These are phyloP conservation scores for Blera fallax DNA, from an alignment of 2,888 invertebrate species.

Conservation along the genomic window DNA sequence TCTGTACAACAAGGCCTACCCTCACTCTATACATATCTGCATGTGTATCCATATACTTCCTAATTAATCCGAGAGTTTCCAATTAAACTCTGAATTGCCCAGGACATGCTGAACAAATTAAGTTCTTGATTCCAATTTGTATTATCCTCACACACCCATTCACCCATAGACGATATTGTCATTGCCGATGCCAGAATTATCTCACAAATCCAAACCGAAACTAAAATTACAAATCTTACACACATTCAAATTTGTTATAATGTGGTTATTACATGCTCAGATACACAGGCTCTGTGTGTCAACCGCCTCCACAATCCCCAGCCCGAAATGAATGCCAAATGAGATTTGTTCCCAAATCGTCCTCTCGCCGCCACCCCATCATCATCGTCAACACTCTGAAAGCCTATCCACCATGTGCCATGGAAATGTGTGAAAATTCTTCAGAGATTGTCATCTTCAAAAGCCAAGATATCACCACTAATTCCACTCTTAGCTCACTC, in stretches of 20 bases:
- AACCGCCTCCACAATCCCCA: not conserved
- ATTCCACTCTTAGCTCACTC: slow-evolving; percentile 37
- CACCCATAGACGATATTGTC: not conserved
- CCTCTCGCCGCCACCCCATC: not conserved
- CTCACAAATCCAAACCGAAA: slow-evolving; percentile 44
- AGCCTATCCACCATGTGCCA: slow-evolving; percentile 42
- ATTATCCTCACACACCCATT: not conserved
- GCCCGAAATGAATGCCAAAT: slow-evolving; percentile 30
- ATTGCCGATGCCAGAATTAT: slow-evolving; percentile 39
- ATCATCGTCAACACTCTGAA: slow-evolving; percentile 34
- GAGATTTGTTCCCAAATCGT: slow-evolving; percentile 39
- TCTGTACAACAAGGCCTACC: not conserved
- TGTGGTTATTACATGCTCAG: slow-evolving; percentile 64
- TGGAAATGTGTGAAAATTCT: slow-evolving; percentile 66
- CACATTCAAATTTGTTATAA: slow-evolving; percentile 60
- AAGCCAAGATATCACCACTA: slow-evolving; percentile 46
- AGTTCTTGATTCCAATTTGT: slow-evolving; percentile 46
- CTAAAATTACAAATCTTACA: slow-evolving; percentile 43
- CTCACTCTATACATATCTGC: not conserved
- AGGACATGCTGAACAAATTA: slow-evolving; percentile 41
- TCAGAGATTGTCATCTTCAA: slow-evolving; percentile 65
- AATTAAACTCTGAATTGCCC: slow-evolving; percentile 48
- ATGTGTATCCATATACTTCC: slow-evolving; percentile 35
- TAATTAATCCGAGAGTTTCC: slow-evolving; percentile 55
- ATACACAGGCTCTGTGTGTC: slow-evolving; percentile 41